Percentiles rank a stretch among this genome's conserved stretches.
These are phyloP conservation scores for Natator depressus DNA, from an alignment of 2,113 vertebrate species.

Conservation along the genomic window DNA sequence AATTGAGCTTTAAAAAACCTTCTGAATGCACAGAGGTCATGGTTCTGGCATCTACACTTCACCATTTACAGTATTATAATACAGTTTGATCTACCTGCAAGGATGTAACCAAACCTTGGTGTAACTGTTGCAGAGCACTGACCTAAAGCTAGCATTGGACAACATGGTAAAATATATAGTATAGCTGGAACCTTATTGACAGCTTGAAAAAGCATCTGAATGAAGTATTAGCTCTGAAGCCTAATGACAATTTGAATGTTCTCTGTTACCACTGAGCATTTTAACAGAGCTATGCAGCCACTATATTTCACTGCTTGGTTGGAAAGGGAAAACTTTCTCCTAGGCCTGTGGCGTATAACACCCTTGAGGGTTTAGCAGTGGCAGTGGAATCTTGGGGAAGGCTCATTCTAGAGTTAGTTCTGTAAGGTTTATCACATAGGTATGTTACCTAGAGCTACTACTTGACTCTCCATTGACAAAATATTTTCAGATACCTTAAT, in stretches of 20 bases:
- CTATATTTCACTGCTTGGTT: not conserved
- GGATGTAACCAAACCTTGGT: not conserved
- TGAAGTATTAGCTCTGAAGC: not conserved
- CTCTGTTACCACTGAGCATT: not conserved
- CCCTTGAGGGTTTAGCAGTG: not conserved
- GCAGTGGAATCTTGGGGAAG: not conserved
- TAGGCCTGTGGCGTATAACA: not conserved
- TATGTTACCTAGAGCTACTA: not conserved
- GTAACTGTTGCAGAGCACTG: not conserved
- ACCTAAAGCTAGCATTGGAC: not conserved
- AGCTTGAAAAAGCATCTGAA: not conserved
- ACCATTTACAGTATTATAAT: fast-evolving
- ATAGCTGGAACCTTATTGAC: not conserved
- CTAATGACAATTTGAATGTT: not conserved
- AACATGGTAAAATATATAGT: not conserved
- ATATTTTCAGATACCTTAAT: not conserved
- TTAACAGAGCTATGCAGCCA: not conserved
- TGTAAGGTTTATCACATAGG: not conserved
- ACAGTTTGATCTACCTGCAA: not conserved
- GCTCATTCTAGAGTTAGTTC: not conserved
- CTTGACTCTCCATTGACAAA: not conserved
- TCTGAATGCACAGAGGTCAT: not conserved
- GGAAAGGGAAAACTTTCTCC: not conserved
- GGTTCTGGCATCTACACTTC: not conserved
- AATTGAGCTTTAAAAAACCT: not conserved